A percentile compares a stretch with the other conserved stretches of the same genome.
These are phyloP conservation scores for Laupala kohalensis DNA, from an alignment of 1,140 invertebrate genomes.

Conservation along the genomic window DNA sequence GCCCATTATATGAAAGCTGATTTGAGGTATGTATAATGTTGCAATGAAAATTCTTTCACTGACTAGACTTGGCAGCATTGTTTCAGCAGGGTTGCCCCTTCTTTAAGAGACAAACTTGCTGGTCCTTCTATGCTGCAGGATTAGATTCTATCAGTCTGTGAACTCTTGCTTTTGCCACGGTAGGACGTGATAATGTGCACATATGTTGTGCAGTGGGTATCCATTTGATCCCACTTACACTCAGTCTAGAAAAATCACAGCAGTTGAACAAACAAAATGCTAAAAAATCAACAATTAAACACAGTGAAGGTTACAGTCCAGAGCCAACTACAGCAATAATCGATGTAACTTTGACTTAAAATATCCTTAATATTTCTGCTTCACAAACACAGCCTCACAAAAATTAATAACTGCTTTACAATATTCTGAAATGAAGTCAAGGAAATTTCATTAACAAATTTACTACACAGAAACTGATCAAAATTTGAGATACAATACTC, in stretches of 20 bases:
- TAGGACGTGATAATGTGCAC: not conserved
- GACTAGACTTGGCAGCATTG: not conserved
- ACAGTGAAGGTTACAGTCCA: not conserved
- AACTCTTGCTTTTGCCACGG: not conserved
- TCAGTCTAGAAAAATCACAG: not conserved
- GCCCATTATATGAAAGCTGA: not conserved
- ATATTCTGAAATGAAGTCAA: too few species aligned
- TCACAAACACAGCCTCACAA: not conserved
- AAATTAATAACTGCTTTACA: too few species aligned
- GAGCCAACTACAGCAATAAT: not conserved
- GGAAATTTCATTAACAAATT: too few species aligned
- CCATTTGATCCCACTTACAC: not conserved
- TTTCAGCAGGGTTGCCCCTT: not conserved
- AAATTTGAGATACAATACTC: too few species aligned
- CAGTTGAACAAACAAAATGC: not conserved
- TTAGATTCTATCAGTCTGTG: not conserved
- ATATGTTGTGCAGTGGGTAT: not conserved
- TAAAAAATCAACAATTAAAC: not conserved
- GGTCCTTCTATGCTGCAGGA: not conserved
- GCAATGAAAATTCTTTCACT: not conserved
- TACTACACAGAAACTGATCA: too few species aligned
- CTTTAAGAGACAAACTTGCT: not conserved
- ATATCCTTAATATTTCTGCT: not conserved
- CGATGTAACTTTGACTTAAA: not conserved
- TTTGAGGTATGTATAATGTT: not conserved